These are phyloP conservation scores for Neogobius melanostomus DNA, from an alignment of 2,113 vertebrate species.

Conservation along the genomic window DNA sequence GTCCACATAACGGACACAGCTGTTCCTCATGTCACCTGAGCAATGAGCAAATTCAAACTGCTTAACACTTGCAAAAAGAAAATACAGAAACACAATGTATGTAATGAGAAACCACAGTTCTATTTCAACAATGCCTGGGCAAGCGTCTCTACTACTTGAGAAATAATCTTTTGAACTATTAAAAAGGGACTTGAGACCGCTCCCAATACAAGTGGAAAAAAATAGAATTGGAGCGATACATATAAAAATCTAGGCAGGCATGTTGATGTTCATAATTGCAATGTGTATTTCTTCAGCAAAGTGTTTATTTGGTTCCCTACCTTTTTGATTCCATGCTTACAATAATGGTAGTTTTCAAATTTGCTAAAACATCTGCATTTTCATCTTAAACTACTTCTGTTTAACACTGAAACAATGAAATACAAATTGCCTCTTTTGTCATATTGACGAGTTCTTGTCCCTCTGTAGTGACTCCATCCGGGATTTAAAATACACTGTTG, in stretches of 20 bases:
- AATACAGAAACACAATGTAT: neutral
- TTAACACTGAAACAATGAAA: too few relatives aligned
- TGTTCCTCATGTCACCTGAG: slow-evolving; percentile 32
- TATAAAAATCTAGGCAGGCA: too few relatives aligned
- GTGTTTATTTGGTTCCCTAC: neutral
- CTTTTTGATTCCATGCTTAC: too few relatives aligned
- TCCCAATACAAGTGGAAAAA: too few relatives aligned
- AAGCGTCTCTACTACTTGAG: too few relatives aligned
- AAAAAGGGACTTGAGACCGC: too few relatives aligned
- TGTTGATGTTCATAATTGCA: too few relatives aligned
- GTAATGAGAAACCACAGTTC: neutral
- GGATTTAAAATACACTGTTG: neutral
- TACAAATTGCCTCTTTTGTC: neutral
- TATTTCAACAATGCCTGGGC: neutral
- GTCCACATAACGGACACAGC: slow-evolving; percentile 23
- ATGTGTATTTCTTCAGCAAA: neutral
- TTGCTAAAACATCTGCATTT: too few relatives aligned
- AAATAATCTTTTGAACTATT: too few relatives aligned
- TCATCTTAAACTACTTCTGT: too few relatives aligned
- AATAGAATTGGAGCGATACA: too few relatives aligned
- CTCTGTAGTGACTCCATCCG: neutral
- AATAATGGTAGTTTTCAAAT: too few relatives aligned
- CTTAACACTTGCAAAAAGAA: neutral
- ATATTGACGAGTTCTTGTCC: neutral
- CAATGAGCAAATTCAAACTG: neutral